These are phyloP conservation scores for Synanthedon andrenaeformis DNA, from an alignment of 2,888 invertebrate genomes.

Conservation along the genomic window DNA sequence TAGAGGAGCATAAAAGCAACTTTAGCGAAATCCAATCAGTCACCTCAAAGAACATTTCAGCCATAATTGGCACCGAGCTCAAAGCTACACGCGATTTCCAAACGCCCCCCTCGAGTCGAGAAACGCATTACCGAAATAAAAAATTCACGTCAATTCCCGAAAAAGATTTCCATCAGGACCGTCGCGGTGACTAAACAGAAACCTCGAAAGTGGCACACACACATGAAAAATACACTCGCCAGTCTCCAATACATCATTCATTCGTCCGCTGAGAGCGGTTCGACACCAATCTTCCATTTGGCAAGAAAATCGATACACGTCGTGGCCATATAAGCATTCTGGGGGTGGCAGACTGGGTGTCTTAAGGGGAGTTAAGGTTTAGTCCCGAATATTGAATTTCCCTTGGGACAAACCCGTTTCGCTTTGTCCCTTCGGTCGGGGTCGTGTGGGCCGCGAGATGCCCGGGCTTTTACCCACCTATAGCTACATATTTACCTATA, in stretches of 20 bases:
- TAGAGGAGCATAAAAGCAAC: conserved; percentile 20
- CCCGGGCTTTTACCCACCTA: conserved; percentile 48
- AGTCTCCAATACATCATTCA: conserved; percentile 68
- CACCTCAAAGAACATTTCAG: conserved; percentile 48
- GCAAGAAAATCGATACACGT: conserved; percentile 70
- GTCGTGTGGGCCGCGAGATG: conserved; percentile 63
- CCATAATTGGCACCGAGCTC: conserved; percentile 46
- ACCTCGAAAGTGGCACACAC: conserved; percentile 39
- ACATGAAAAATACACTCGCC: conserved; percentile 59
- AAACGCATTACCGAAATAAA: conserved; percentile 62
- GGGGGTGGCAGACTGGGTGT: conserved; percentile 65
- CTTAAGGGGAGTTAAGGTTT: conserved; percentile 71
- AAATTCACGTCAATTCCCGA: conserved; percentile 54
- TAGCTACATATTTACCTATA: conserved; percentile 4
- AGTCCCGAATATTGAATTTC: conserved; percentile 73
- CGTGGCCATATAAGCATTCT: conserved; percentile 72
- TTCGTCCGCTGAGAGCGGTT: conserved; percentile 64
- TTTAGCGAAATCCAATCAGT: conserved; percentile 45
- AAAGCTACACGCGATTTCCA: conserved; percentile 23
- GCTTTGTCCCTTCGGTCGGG: conserved; percentile 68
- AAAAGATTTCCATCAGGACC: conserved; percentile 51
- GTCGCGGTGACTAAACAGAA: conserved; percentile 57
- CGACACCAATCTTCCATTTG: conserved; percentile 72
- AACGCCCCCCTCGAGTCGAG: conserved; percentile 16
- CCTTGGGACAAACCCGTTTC: conserved; percentile 72